Conservation (phyloP, 2,888 invertebrate genomes). For the Atherix ibis region DNA sequence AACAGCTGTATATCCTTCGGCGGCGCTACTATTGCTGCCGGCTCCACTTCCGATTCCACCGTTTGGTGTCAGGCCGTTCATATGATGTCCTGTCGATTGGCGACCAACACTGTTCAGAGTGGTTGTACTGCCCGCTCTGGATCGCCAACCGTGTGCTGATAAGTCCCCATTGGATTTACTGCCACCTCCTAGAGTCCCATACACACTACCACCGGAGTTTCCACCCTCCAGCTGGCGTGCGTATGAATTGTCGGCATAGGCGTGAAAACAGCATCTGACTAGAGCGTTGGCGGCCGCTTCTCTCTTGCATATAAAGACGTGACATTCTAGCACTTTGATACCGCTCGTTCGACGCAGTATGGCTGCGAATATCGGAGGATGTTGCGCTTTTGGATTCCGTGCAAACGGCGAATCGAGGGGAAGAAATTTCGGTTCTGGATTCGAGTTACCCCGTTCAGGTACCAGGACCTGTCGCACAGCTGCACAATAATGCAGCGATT, state of each 20-base stretch:
- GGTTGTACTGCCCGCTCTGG: conserved; percentile 41
- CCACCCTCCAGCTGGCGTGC: conserved; percentile 64
- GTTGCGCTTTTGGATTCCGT: conserved; percentile 76
- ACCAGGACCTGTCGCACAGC: conserved; percentile 76
- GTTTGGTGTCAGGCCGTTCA: conserved; percentile 12
- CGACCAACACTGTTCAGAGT: conserved; percentile 42
- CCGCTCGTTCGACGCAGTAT: conserved; percentile 90
- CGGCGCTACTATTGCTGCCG: conserved; percentile 23
- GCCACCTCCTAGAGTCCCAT: conserved; percentile 34
- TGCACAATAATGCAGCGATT: conserved; percentile 88
- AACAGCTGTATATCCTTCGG: conserved; percentile 31
- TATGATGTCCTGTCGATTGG: conserved; percentile 25
- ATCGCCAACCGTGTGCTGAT: conserved; percentile 35
- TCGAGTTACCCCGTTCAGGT: conserved; percentile 43
- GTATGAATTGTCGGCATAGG: conserved; percentile 91
- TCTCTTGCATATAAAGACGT: conserved; percentile 93
- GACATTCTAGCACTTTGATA: conserved; percentile 96
- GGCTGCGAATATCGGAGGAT: conserved; percentile 93
- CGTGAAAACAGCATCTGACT: conserved; percentile 93
- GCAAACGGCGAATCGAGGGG: conserved; percentile 94
- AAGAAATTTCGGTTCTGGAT: conserved; percentile 71
- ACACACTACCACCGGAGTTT: conserved; percentile 35
- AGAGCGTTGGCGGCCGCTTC: conserved; percentile 95
- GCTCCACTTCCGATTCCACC: conserved; percentile 15
- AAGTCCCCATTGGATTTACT: conserved; percentile 26